Evolutionary conservation across 2,888 invertebrate species (phyloP).

Genomic region (Stegophylla sp.): DNA sequence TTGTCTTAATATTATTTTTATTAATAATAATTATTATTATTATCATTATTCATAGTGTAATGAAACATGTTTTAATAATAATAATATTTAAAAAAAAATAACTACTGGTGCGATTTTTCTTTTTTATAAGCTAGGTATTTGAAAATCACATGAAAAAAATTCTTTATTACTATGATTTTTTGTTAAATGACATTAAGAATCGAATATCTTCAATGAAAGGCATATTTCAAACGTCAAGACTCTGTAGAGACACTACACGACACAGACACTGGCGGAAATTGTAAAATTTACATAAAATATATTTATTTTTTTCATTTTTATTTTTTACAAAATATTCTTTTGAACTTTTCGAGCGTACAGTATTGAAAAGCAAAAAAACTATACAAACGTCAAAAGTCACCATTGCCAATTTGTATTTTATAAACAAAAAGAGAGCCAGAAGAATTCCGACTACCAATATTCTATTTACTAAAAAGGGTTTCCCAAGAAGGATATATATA

Average conservation of each 20-base stretch:
- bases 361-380: slow-evolving; percentile 4
- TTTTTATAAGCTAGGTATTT: too few species aligned
- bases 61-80: too few species aligned
- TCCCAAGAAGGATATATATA: neutral
- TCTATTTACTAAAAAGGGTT: slow-evolving; percentile 4
- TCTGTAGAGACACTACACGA: neutral
- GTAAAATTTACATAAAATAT: slow-evolving; percentile 17
- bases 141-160: too few species aligned
- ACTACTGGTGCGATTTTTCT: too few species aligned
- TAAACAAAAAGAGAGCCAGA: slow-evolving; percentile 3
- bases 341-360: slow-evolving; percentile 27
- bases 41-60: too few species aligned
- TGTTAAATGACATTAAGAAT: neutral
- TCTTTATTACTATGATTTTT: neutral
- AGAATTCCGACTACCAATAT: neutral
- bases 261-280: neutral
- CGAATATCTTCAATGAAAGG: neutral
- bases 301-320: neutral
- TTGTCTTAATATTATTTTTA: too few species aligned
- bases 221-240: neutral
- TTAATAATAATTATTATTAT: too few species aligned
- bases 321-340: slow-evolving; percentile 5
- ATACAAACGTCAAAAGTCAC: slow-evolving; percentile 17
- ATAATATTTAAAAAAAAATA: too few species aligned
- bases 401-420: slow-evolving; percentile 28